Percentiles rank a stretch among this genome's conserved stretches.
Evolutionary conservation across 2,888 invertebrate species (phyloP).

Genomic region (Volucella inflata): DNA sequence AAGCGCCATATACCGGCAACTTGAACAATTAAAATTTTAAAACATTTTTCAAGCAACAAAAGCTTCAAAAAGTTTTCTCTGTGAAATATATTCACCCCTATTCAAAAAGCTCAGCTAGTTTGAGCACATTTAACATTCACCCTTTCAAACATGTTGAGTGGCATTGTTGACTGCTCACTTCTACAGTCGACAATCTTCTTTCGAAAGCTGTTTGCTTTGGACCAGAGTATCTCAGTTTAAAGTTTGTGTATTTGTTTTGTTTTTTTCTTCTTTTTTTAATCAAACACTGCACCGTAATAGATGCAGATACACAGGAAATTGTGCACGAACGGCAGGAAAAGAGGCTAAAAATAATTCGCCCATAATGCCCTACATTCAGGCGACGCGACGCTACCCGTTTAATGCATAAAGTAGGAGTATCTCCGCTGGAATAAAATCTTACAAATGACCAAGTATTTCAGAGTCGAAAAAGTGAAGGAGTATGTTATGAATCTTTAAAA

Average conservation of each 20-base stretch:
- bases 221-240: too few relatives aligned
- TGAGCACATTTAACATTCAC: slow-evolving; percentile 16
- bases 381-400: slow-evolving; percentile 3
- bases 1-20: slow-evolving; percentile 55
- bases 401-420: not conserved
- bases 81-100: not conserved
- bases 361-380: slow-evolving; percentile 58
- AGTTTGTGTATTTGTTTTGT: too few relatives aligned
- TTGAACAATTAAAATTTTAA: slow-evolving; percentile 46
- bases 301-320: not conserved
- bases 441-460: not conserved
- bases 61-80: not conserved
- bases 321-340: not conserved
- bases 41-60: slow-evolving; percentile 6
- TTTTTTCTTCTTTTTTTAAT: not conserved
- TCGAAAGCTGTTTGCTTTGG: slow-evolving; percentile 1
- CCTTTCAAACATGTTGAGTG: slow-evolving; percentile 60
- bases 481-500: not conserved
- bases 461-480: slow-evolving; percentile 20
- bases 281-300: not conserved
- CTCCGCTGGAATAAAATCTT: slow-evolving; percentile 8
- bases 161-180: slow-evolving; percentile 9
- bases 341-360: slow-evolving; percentile 50
- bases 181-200: slow-evolving; percentile 6
- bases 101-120: slow-evolving; percentile 10